Evolutionary conservation across 2,888 invertebrate species (phyloP).

Genomic region (Ectropis crepuscularia): DNA sequence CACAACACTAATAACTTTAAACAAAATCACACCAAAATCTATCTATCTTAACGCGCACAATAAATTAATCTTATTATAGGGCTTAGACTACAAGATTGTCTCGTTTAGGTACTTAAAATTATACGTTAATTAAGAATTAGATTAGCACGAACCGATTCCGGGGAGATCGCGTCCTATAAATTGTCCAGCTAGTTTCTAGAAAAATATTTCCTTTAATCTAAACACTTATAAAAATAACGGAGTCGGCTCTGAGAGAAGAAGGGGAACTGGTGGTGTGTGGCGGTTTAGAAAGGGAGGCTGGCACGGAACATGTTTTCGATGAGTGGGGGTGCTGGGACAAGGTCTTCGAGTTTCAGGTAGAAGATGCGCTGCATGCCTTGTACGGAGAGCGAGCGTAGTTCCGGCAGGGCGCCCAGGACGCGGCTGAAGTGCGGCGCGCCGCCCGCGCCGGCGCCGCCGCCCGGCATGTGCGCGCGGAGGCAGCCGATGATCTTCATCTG

Average conservation of each 20-base stretch:
- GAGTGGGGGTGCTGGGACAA: constrained; percentile 95
- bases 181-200: constrained; percentile 75
- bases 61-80: constrained; percentile 77
- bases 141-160: constrained; percentile 78
- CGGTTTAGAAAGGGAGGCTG: constrained; percentile 94
- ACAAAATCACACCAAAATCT: constrained; percentile 78
- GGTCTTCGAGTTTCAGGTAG: constrained; percentile 96
- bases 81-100: constrained; percentile 69
- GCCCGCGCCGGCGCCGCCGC: constrained; percentile 91
- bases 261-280: constrained; percentile 70
- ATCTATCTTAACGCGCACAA: constrained; percentile 69
- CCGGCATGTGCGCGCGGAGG: constrained; percentile 97
- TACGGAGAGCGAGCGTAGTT: constrained; percentile 95
- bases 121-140: constrained; percentile 43
- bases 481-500: constrained; percentile 99
- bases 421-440: constrained; percentile 97
- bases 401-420: constrained; percentile 95
- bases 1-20: constrained; percentile 73
- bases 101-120: constrained; percentile 58
- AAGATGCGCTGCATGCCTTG: constrained; percentile 97
- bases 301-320: constrained; percentile 98
- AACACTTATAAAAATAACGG: constrained; percentile 82
- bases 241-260: constrained; percentile 73
- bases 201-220: constrained; percentile 79
- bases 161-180: constrained; percentile 79